These are phyloP conservation scores for Protonibea diacanthus DNA, from an alignment of 2,797 vertebrate genomes.

Conservation along the genomic window DNA sequence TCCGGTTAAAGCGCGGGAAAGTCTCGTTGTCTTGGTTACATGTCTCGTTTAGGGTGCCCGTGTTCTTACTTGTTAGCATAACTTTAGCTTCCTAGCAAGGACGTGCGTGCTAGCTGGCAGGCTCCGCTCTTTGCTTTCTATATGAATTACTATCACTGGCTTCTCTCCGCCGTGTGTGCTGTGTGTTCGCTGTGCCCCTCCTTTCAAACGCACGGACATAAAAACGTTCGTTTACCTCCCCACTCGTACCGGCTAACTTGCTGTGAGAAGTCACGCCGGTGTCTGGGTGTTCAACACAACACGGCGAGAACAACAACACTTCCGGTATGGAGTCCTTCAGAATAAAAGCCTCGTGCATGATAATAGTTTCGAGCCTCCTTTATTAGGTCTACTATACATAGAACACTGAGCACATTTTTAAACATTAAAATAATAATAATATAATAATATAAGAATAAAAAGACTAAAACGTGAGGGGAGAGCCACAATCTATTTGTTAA, in stretches of 20 bases:
- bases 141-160: rapidly evolving
- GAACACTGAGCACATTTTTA: background rate
- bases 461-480: too few relatives aligned
- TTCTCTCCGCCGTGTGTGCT: background rate
- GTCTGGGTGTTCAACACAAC: too few relatives aligned
- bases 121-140: background rate
- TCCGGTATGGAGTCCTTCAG: constrained; percentile 33
- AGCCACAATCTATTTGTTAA: too few relatives aligned
- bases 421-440: background rate
- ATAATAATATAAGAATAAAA: background rate
- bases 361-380: background rate
- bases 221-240: constrained; percentile 30
- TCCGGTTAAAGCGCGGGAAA: too few relatives aligned
- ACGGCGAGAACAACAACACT: background rate
- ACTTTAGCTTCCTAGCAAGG: constrained; percentile 34
- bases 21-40: constrained; percentile 8
- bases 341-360: constrained; percentile 20
- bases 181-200: rapidly evolving
- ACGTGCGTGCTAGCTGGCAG: background rate
- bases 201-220: background rate
- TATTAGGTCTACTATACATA: background rate
- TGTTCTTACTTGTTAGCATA: constrained; percentile 32
- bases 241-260: background rate
- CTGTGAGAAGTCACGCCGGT: background rate
- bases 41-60: background rate